Percentiles rank a stretch among this genome's conserved stretches.
Conservation (phyloP, 2,888 invertebrate genomes). For the Drosophila macrospina region DNA sequence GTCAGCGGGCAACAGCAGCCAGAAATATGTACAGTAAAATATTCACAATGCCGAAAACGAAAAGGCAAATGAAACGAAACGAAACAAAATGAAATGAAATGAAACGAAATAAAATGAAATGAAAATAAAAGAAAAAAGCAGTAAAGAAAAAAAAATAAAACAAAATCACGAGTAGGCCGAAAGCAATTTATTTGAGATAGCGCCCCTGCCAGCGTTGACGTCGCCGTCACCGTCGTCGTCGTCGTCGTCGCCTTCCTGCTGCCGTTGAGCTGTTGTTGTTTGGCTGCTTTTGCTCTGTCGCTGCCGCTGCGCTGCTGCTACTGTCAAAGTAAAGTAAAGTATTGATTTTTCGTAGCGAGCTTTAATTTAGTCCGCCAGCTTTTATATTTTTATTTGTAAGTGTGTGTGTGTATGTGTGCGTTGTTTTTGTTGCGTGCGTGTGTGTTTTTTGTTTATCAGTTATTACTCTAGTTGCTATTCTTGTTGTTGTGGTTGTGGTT, state of each 20-base stretch:
- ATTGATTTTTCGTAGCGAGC: constrained; percentile 75
- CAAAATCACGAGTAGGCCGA: constrained; percentile 80
- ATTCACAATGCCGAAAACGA: constrained; percentile 54
- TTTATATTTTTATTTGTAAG: constrained; percentile 43
- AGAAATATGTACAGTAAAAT: constrained; percentile 63
- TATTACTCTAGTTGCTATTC: constrained; percentile 61
- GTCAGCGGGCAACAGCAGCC: constrained; percentile 25
- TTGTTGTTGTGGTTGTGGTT: constrained; percentile 34
- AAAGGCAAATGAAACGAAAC: constrained; percentile 51
- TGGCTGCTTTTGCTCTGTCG: constrained; percentile 16
- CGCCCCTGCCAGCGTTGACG: constrained; percentile 34
- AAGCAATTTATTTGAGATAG: constrained; percentile 76
- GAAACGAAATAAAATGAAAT: constrained; percentile 19
- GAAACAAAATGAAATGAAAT: constrained; percentile 33
- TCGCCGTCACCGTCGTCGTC: constrained; percentile 8
- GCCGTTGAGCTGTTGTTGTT: constrained; percentile 31
- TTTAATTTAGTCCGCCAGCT: constrained; percentile 72
- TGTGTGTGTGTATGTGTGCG: too few relatives aligned
- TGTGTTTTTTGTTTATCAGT: constrained; percentile 65
- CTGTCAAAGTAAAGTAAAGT: constrained; percentile 61
- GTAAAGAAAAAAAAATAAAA: constrained; percentile 15
- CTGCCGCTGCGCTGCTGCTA: constrained; percentile 30
- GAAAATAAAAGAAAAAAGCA: constrained; percentile 40
- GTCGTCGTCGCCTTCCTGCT: constrained; percentile 24
- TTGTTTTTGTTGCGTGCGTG: constrained; percentile 2